These are phyloP conservation scores for Rhagoletis pomonella DNA, from an alignment of 1,140 invertebrate species.

Conservation along the genomic window DNA sequence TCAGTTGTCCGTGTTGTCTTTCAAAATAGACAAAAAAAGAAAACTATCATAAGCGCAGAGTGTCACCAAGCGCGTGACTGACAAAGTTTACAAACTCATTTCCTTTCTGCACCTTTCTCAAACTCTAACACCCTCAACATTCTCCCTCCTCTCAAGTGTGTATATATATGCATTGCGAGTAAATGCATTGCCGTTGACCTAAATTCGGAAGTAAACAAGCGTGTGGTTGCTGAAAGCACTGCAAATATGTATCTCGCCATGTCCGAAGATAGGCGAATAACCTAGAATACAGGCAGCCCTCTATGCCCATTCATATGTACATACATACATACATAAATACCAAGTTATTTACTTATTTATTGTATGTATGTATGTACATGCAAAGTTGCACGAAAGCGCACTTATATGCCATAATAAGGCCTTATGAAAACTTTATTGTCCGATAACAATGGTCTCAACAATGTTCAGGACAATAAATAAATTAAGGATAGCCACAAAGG, in stretches of 20 bases:
- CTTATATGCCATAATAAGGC: conserved; percentile 23
- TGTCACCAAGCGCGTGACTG: background rate
- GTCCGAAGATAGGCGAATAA: conserved; percentile 23
- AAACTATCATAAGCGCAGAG: background rate
- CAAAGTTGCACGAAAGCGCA: background rate
- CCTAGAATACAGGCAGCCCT: background rate
- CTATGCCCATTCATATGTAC: too few relatives aligned
- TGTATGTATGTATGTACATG: background rate
- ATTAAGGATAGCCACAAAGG: conserved; percentile 13
- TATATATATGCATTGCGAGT: background rate
- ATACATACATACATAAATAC: too few relatives aligned
- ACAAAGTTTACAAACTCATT: conserved; percentile 22
- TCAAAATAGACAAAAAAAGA: background rate
- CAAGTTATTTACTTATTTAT: background rate
- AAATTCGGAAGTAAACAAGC: background rate
- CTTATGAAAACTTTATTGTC: conserved; percentile 35
- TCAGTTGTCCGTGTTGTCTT: too few relatives aligned
- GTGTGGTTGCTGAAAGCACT: background rate
- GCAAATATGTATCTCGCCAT: background rate
- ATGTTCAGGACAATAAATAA: conserved; percentile 34
- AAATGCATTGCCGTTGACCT: conserved; percentile 6
- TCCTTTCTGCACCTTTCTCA: background rate
- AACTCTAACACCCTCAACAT: background rate
- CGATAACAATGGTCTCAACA: conserved; percentile 36
- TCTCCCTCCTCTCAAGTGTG: background rate